Percentiles rank a stretch among this genome's conserved stretches.
Evolutionary conservation across 2,888 invertebrate genomes (phyloP).

Genomic region (Noctua janthina): DNA sequence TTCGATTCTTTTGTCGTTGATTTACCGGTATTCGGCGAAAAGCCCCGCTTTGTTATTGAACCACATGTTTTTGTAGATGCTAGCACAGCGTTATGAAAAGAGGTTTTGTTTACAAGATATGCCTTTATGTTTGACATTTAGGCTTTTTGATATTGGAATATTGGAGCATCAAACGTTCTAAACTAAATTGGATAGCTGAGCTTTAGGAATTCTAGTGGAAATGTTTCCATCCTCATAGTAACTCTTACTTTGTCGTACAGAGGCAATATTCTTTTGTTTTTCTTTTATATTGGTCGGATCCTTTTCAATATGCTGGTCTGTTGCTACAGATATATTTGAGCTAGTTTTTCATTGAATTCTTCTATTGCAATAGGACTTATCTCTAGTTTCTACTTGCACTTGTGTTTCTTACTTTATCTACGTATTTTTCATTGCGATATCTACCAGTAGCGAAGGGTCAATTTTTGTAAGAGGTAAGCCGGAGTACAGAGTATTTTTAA

Average conservation of each 20-base stretch:
- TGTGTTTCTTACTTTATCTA: neutral
- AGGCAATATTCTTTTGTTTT: neutral
- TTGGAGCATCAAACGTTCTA: constrained; percentile 23
- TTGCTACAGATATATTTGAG: neutral
- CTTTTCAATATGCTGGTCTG: neutral
- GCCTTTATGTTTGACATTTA: constrained; percentile 35
- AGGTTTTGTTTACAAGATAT: constrained; percentile 55
- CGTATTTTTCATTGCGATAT: neutral
- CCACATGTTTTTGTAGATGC: constrained; percentile 24
- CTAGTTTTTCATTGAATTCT: neutral
- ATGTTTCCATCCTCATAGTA: neutral
- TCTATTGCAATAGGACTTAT: neutral
- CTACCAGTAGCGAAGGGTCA: no score
- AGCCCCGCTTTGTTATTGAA: constrained; percentile 55
- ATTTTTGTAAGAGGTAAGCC: no score
- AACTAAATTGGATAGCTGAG: constrained; percentile 37
- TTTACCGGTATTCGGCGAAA: constrained; percentile 48
- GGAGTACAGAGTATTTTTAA: no score
- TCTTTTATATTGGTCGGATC: neutral
- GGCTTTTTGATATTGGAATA: constrained; percentile 38
- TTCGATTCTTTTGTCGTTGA: constrained; percentile 72
- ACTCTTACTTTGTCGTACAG: constrained; percentile 5
- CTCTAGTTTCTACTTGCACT: neutral
- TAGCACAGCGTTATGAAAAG: constrained; percentile 26
- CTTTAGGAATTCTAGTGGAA: constrained; percentile 7